Base-by-base conservation (phyloP, 2,888 invertebrate species). In the Euclidia mi region DNA sequence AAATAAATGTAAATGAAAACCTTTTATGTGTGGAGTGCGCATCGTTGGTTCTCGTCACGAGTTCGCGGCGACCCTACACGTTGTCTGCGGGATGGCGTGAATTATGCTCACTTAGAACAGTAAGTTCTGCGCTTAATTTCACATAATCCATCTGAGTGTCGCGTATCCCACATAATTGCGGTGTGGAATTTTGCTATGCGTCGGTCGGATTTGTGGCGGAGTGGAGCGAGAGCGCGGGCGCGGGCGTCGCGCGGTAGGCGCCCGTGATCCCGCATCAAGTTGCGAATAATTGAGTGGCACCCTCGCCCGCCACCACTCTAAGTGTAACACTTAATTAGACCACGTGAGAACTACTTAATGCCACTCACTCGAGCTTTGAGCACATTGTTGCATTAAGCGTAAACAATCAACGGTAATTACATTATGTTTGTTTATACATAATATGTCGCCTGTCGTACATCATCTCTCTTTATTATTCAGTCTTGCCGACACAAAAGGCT, bases 261-360 rank as follows among this genome's bases (percentile, higher is more conserved):
- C 50, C 66, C 91, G 90, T 92, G 93, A 91, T 89, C 90, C 79
- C 87, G 92, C 92, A 92, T 92, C 91, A 75, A 83, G 87, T 89
- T 86, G 84, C 88, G 85, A 88, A 91, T 93, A 94, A 93, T 93
- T 90, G 87, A 91, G 91, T 84, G 83, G 81, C 81, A 75, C 83
- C 87, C 88, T 78, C 82, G 58, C 82, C 78, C 84, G 69, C 82
- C 82, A 72, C 72, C 79, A 72, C 79, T 78, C 78, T 87, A 87
- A 90, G 90, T 87, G 87, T 88, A 82, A 80, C 87, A 84, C 90
- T 91, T 92, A 92, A 92, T 92, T 91, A 91, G 88, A 86, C 87
- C 88, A 90, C 88, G 88, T 87, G 91, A 90, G 88, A 86, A 83
- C 82, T 82, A 81, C 84, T 87, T 90, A 84, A 81, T 78, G 73